These are phyloP conservation scores for Himalopsyche tibetana DNA, from an alignment of 2,888 invertebrate species.

Conservation along the genomic window DNA sequence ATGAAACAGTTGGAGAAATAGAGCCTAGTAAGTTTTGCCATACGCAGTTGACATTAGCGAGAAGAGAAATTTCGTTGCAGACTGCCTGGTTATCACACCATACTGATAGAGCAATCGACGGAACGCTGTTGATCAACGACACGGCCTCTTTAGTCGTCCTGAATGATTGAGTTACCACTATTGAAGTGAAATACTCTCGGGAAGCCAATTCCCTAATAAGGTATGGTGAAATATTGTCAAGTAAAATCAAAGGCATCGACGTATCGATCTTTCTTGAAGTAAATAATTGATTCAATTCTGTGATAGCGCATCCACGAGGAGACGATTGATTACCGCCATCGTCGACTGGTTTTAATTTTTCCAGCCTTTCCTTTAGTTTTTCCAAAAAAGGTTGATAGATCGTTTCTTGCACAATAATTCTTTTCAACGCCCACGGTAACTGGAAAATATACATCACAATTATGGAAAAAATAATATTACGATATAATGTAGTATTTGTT, in stretches of 20 bases:
- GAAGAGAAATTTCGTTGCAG: constrained; percentile 74
- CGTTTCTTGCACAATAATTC: constrained; percentile 76
- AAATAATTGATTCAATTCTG: neutral
- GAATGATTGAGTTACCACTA: constrained; percentile 70
- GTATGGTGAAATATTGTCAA: constrained; percentile 52
- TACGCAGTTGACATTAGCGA: constrained; percentile 47
- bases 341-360: neutral
- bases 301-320: neutral
- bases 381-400: constrained; percentile 72
- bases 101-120: constrained; percentile 75
- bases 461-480: no score
- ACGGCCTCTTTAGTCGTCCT: constrained; percentile 67
- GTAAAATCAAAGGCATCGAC: constrained; percentile 58
- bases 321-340: no score
- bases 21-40: constrained; percentile 63
- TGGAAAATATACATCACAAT: constrained; percentile 67
- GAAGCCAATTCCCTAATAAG: constrained; percentile 45
- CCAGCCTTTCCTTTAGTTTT: constrained; percentile 68
- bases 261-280: neutral
- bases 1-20: constrained; percentile 36
- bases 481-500: neutral
- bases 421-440: constrained; percentile 75
- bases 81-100: constrained; percentile 78
- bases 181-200: constrained; percentile 71
- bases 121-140: constrained; percentile 75